phyloP scores from a whole-genome alignment of 2,888 invertebrate genomes.

The Brachypterus glaber region DNA sequence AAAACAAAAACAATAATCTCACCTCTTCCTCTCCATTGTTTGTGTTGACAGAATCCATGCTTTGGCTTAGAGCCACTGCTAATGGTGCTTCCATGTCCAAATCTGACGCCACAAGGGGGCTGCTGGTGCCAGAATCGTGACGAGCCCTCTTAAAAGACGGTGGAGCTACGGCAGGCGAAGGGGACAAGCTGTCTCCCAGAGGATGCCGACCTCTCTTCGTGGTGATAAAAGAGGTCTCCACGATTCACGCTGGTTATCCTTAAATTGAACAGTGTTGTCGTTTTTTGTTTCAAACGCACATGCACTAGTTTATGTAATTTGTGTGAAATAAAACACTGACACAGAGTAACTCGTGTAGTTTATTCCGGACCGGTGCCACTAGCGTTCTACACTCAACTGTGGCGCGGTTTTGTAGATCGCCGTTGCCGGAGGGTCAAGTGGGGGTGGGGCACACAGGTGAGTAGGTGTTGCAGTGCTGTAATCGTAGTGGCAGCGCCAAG shows the following conservation, averaged over 20 bases:
- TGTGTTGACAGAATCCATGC: conserved; percentile 96
- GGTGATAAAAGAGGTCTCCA: conserved; percentile 41
- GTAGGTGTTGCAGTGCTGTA: conserved; percentile 42
- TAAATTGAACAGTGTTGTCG: conserved; percentile 18
- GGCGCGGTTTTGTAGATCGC: conserved; percentile 34
- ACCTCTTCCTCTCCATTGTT: conserved; percentile 97
- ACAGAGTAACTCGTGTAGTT: too few relatives aligned
- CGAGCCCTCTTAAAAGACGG: conserved; percentile 40
- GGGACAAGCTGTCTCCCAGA: conserved; percentile 39
- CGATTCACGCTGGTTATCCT: conserved; percentile 36
- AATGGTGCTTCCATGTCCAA: conserved; percentile 58
- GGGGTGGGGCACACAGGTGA: conserved; percentile 54
- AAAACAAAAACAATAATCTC: conserved; percentile 42
- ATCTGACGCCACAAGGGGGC: conserved; percentile 32
- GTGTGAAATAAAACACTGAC: too few relatives aligned
- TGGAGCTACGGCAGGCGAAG: conserved; percentile 35
- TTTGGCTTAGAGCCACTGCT: conserved; percentile 79
- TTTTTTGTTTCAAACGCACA: conserved; percentile 17
- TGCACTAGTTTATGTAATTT: conserved; percentile 16
- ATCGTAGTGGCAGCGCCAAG: conserved; percentile 46
- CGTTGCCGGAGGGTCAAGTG: conserved; percentile 37
- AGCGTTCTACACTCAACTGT: conserved; percentile 34
- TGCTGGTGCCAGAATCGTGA: conserved; percentile 36
- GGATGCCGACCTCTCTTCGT: conserved; percentile 42
- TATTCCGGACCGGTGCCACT: conserved; percentile 24